phyloP scores from a whole-genome alignment of 1,140 invertebrate species.

The Bombus waltoni region DNA sequence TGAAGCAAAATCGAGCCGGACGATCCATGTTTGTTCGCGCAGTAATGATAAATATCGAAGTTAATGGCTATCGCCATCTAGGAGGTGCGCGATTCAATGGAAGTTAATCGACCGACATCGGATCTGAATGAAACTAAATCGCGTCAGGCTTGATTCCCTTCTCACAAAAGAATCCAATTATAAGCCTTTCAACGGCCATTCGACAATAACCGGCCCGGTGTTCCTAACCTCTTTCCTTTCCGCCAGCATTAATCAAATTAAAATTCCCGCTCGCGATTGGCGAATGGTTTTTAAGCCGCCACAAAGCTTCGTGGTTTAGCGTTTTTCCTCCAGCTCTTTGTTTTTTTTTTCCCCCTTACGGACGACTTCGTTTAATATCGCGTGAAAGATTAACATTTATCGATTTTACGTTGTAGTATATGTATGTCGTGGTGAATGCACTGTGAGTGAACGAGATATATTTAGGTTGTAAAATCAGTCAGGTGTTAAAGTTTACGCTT shows the following conservation, averaged over 20 bases:
- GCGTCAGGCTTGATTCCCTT: not conserved
- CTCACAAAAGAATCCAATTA: slow-evolving; percentile 26
- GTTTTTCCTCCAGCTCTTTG: not conserved
- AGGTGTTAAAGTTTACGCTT: not conserved
- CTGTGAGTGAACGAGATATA: not conserved
- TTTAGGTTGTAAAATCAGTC: not conserved
- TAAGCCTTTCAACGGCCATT: not conserved
- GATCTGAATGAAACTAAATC: slow-evolving; percentile 13
- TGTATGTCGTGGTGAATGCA: not conserved
- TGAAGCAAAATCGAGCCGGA: not conserved
- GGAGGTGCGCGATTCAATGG: not conserved
- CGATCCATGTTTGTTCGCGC: not conserved
- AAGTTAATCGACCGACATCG: slow-evolving; percentile 16
- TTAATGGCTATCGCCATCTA: not conserved
- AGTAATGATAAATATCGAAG: slow-evolving; percentile 4
- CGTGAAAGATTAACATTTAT: not conserved
- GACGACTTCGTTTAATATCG: not conserved
- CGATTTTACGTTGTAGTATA: not conserved
- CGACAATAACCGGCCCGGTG: slow-evolving; percentile 18
- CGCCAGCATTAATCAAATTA: slow-evolving; percentile 40
- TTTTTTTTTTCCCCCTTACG: not conserved
- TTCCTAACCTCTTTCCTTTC: not conserved
- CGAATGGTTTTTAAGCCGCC: not conserved
- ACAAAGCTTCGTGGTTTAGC: not conserved
- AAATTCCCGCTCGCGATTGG: slow-evolving; percentile 26